Evolutionary conservation across 2,888 invertebrate genomes (phyloP).

Genomic region (Himalopsyche japonica): DNA sequence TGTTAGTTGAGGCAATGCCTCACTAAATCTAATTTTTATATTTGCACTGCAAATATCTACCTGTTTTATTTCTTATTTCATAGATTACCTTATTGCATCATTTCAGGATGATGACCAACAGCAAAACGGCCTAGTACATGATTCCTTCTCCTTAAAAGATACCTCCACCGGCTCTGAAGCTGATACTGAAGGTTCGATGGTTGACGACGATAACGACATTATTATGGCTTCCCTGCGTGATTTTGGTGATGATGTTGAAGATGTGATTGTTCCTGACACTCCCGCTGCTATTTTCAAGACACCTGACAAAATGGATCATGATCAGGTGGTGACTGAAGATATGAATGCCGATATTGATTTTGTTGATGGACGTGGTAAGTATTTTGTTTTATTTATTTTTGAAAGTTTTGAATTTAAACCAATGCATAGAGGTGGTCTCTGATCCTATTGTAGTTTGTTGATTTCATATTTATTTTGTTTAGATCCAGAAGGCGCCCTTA

Average conservation of each 20-base stretch:
- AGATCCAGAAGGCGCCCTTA: constrained; percentile 18
- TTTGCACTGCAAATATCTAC: too few species aligned
- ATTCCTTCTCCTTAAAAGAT: constrained; percentile 41
- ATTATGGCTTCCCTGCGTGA: constrained; percentile 36
- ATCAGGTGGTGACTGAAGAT: constrained; percentile 45
- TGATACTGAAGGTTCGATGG: constrained; percentile 58
- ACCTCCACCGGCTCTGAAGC: constrained; percentile 63
- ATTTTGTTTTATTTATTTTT: not conserved
- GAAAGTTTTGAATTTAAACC: not conserved
- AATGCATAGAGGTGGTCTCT: too few species aligned
- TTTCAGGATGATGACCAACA: constrained; percentile 13
- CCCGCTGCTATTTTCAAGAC: constrained; percentile 43
- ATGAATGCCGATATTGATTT: constrained; percentile 6
- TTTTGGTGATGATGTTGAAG: constrained; percentile 46
- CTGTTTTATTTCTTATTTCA: too few species aligned
- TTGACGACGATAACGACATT: constrained; percentile 48
- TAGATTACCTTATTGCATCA: too few species aligned
- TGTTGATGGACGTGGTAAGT: constrained; percentile 27
- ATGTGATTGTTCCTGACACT: constrained; percentile 49
- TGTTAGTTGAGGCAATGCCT: too few species aligned
- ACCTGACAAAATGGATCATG: constrained; percentile 53
- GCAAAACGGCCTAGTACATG: constrained; percentile 48
- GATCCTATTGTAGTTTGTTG: too few species aligned
- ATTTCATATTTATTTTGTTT: not conserved
- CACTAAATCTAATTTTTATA: too few species aligned